A percentile compares a stretch with the other conserved stretches of the same genome.
phyloP scores from a whole-genome alignment of 1,140 invertebrate species.

The Andrena cerasifolii region DNA sequence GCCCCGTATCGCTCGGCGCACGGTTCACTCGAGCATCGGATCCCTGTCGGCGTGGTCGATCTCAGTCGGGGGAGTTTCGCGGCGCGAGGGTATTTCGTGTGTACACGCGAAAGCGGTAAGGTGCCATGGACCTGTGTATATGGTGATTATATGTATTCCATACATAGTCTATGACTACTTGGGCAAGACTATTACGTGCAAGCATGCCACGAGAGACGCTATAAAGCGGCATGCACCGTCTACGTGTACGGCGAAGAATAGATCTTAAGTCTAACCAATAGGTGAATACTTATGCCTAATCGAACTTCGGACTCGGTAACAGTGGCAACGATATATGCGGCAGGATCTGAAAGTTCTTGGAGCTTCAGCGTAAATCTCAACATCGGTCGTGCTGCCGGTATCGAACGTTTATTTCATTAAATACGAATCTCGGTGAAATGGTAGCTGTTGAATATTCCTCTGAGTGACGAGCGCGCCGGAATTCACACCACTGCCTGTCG shows the following conservation, averaged over 20 bases:
- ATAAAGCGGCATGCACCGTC: constrained; percentile 51
- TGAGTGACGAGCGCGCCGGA: no score
- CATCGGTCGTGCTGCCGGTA: no score
- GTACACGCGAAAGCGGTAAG: constrained; percentile 62
- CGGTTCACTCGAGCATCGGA: constrained; percentile 46
- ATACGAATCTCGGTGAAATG: neutral
- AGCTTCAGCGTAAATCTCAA: constrained; percentile 11
- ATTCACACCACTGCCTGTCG: no score
- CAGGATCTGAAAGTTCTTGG: constrained; percentile 41
- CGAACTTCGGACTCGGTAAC: constrained; percentile 33
- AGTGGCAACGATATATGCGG: constrained; percentile 27
- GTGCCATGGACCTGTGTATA: constrained; percentile 62
- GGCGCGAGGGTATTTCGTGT: constrained; percentile 65
- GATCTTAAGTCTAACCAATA: constrained; percentile 28
- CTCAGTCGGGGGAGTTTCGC: constrained; percentile 49
- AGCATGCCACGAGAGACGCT: constrained; percentile 51
- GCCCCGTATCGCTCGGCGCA: constrained; percentile 3
- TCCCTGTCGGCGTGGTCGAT: constrained; percentile 58
- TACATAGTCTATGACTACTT: constrained; percentile 51
- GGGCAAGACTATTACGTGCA: constrained; percentile 47
- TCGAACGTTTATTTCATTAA: neutral
- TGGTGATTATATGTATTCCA: constrained; percentile 58
- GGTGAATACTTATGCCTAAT: constrained; percentile 44
- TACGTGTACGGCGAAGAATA: constrained; percentile 17
- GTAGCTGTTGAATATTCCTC: no score